phyloP scores from a whole-genome alignment of 2,888 invertebrate genomes.

The Zaprionus obscuricornis region DNA sequence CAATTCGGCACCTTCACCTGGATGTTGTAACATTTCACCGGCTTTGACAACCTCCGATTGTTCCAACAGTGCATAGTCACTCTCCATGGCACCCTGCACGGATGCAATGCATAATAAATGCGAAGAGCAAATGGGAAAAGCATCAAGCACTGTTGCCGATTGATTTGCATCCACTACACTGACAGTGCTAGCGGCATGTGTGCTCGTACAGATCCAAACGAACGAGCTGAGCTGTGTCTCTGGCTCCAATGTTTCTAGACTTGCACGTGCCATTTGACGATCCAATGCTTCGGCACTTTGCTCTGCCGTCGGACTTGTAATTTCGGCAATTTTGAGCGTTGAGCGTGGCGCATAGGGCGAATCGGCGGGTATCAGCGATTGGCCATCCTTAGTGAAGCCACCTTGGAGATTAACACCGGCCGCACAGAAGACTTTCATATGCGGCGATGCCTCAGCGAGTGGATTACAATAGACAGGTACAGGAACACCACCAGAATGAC shows the following conservation, averaged over 20 bases:
- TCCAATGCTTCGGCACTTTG: conserved; percentile 87
- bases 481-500: conserved; percentile 85
- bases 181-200: conserved; percentile 88
- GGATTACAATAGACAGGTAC: conserved; percentile 97
- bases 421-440: conserved; percentile 98
- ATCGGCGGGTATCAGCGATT: conserved; percentile 94
- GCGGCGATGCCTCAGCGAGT: conserved; percentile 95
- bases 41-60: conserved; percentile 83
- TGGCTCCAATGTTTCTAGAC: conserved; percentile 86
- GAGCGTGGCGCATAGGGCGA: conserved; percentile 90
- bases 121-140: conserved; percentile 96
- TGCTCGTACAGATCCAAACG: conserved; percentile 98
- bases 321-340: conserved; percentile 84
- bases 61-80: conserved; percentile 86
- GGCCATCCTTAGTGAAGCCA: conserved; percentile 95
- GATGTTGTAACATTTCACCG: conserved; percentile 83
- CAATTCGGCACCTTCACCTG: conserved; percentile 81
- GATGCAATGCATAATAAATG: conserved; percentile 98
- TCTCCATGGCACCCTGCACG: conserved; percentile 89
- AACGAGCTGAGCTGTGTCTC: conserved; percentile 92
- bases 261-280: conserved; percentile 87
- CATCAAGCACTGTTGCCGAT: conserved; percentile 96
- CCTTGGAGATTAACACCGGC: conserved; percentile 97
- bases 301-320: conserved; percentile 84
- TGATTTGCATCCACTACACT: conserved; percentile 97